Evolutionary conservation across 2,888 invertebrate genomes (phyloP).

Genomic region (Euplexia lucipara): DNA sequence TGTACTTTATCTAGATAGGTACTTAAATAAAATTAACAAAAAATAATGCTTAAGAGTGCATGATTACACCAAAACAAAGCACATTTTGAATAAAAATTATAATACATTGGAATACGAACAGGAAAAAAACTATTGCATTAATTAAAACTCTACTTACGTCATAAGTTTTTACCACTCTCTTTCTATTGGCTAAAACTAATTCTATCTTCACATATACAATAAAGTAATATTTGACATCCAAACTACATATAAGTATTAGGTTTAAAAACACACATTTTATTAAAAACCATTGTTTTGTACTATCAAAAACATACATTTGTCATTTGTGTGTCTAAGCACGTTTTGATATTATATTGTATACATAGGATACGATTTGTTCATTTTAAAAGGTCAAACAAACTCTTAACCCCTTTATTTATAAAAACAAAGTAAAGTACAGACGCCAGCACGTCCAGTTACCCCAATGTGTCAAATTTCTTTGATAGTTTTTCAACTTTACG

Average conservation of each 20-base stretch:
- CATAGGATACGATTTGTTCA: constrained; percentile 36
- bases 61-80: constrained; percentile 42
- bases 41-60: constrained; percentile 39
- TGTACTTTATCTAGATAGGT: not conserved
- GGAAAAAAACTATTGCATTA: constrained; percentile 18
- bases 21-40: not conserved
- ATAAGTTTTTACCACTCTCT: constrained; percentile 27
- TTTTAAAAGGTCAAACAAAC: not conserved
- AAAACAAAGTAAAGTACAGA: no score
- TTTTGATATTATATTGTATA: constrained; percentile 1
- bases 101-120: not conserved
- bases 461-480: no score
- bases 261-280: constrained; percentile 17
- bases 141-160: constrained; percentile 47
- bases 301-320: constrained; percentile 18
- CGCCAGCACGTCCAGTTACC: no score
- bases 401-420: not conserved
- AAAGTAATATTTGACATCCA: not conserved
- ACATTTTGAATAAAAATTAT: not conserved
- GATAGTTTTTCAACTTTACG: no score
- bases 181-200: constrained; percentile 23
- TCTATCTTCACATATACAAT: constrained; percentile 23
- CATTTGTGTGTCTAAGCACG: constrained; percentile 1
- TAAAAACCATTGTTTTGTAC: constrained; percentile 46
- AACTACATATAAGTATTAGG: constrained; percentile 12